phyloP scores from a whole-genome alignment of 2,797 vertebrate species.

The Petrocephalus schoutedeni region DNA sequence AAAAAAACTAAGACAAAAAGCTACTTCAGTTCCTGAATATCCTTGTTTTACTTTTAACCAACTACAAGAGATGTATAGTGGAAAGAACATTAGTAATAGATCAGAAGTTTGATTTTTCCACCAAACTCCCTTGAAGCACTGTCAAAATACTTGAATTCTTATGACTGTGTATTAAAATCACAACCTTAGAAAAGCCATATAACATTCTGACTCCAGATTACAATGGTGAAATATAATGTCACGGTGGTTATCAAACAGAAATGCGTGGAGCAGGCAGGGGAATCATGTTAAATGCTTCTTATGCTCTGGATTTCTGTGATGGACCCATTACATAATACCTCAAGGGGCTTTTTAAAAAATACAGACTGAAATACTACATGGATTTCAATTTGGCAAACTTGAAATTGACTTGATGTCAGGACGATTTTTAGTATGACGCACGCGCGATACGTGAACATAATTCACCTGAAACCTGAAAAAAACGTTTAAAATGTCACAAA shows the following conservation, averaged over 20 bases:
- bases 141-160: neutral
- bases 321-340: constrained; percentile 2
- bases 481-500: neutral
- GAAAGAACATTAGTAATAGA: neutral
- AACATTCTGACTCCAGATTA: neutral
- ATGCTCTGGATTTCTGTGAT: neutral
- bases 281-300: neutral
- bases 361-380: neutral
- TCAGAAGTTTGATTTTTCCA: neutral
- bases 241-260: neutral
- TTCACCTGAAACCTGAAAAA: neutral
- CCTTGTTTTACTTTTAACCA: neutral
- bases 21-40: neutral
- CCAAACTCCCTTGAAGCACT: neutral
- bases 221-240: neutral
- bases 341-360: neutral
- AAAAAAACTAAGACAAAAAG: neutral
- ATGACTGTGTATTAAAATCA: neutral
- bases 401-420: neutral
- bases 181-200: neutral
- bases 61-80: neutral
- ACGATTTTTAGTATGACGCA: neutral
- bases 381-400: constrained; percentile 12
- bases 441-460: neutral
- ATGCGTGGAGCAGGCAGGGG: neutral